phyloP scores from a whole-genome alignment of 2,888 invertebrate genomes.

The Epinotia demarniana region DNA sequence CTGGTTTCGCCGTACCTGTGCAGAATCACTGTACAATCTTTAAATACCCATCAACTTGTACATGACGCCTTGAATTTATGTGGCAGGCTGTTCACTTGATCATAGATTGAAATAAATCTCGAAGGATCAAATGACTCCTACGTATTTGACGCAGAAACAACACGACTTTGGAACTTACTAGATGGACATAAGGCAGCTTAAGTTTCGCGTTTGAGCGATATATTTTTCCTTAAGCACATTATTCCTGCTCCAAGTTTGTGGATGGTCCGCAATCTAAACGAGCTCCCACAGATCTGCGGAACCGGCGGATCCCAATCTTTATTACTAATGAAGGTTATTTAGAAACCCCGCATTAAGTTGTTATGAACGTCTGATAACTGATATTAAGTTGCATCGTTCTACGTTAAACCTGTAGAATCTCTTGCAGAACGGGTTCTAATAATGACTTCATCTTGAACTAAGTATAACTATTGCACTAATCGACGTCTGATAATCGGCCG shows the following conservation, averaged over 20 bases:
- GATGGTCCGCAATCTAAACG: slow-evolving; percentile 39
- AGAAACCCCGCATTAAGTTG: slow-evolving; percentile 44
- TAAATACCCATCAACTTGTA: slow-evolving; percentile 21
- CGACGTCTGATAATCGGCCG: slow-evolving; percentile 22
- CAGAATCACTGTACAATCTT: slow-evolving; percentile 28
- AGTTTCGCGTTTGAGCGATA: not conserved
- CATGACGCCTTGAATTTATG: slow-evolving; percentile 33
- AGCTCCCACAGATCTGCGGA: slow-evolving; percentile 36
- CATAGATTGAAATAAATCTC: slow-evolving; percentile 44
- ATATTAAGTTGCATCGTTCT: slow-evolving; percentile 25
- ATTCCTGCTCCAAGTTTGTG: slow-evolving; percentile 34
- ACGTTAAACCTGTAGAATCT: slow-evolving; percentile 30
- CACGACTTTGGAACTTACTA: not conserved
- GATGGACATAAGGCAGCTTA: not conserved
- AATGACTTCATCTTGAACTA: slow-evolving; percentile 34
- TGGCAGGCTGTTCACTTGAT: slow-evolving; percentile 13
- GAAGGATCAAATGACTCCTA: slow-evolving; percentile 33
- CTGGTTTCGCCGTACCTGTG: slow-evolving; percentile 17
- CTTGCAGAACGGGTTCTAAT: slow-evolving; percentile 27
- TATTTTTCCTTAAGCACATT: slow-evolving; percentile 17
- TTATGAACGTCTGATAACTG: slow-evolving; percentile 37
- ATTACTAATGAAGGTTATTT: slow-evolving; percentile 46
- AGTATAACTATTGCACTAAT: slow-evolving; percentile 25
- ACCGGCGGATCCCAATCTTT: slow-evolving; percentile 40
- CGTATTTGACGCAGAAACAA: not conserved